Base-by-base conservation (phyloP, 1,140 invertebrate species). In the Drosophila orena region DNA sequence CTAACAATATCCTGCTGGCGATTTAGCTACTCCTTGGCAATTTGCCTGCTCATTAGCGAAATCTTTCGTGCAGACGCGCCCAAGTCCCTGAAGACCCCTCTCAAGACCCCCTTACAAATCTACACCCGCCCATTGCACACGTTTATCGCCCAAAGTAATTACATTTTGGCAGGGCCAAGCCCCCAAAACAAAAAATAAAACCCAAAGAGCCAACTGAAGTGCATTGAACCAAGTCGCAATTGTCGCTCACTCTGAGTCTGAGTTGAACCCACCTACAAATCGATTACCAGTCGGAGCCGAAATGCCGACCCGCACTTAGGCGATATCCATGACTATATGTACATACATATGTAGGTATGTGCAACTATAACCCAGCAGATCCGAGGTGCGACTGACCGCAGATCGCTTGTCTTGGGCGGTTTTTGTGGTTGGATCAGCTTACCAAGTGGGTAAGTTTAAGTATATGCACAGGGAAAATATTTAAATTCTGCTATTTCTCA, bases 131-230 rank as follows among this genome's bases (percentile, higher is more conserved):
- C 54, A 77, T 40, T 81, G 62, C 49, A 46, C 76, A 70, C 65
- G 30, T 50, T 56, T 72, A 69, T 70, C 64, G 49, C 54, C 46
- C 24, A 5, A 38, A 74, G 81, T 84, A 84, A 84, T 84, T 85
- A 77, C 81, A 62, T 85, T 84, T 84, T 69, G 81, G 81, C 80
- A 76, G 72, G 24, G 74, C 75, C 79, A 80, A 70, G 64, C 77
- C 78, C 70, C 59, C 17, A 68, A 20, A 43, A 43, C 8, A 24
- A 68, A 43, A 43, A 17, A 15, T 35, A 55, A 60, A 57, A 49
- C 17, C 20, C 64, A 49, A 54, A 27, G 37, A 54, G 42, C 24
- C 22, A 34, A 37, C 49, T n/a, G n/a, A 42, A 69, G 79, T 88
- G 84, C 84, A 88, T 84, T 88, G 83, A 88, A 88, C 83, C 74